Evolutionary conservation across 2,113 vertebrate genomes (phyloP), one percentile per base, ranked within the genome.

Genomic region (Melanerpes formicivorus): DNA sequence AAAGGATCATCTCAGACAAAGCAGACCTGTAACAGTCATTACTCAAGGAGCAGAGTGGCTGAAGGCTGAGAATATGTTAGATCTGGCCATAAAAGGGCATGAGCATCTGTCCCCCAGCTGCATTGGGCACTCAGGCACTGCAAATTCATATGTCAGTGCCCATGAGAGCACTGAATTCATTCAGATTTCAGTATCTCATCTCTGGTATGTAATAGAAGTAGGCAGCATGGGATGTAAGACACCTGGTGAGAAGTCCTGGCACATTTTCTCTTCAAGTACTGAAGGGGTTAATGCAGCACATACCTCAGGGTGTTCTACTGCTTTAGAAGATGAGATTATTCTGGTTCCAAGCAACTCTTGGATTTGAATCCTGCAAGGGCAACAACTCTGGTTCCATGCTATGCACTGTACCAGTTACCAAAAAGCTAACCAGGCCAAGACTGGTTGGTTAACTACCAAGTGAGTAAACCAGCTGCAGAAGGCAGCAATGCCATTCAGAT

Each of bases 371-470:
- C 70, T 54, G 10, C 21, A 25, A 59, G 25, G 30, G 14, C 1
- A 2, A 60, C 18, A 42, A 30, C 30, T 29, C 19, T n/a, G 6
- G 15, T 44, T 71, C 34, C 16, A 7, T 59, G 42, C 16, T 30
- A 2, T 5, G 23, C 16, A 27, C 26, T 1, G 0, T 11, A 15
- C 10, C 6, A 19, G 22, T 52, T 1, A 1, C 32, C 14, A 13
- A 29, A 56, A 50, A 44, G 22, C 29, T 10, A 29, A 73, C 42
- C 32, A 58, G 22, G 22, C 23, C 27, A n/a, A 46, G 25, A 32
- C 32, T 18, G 14, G 15, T 1, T 48, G 25, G 21, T 48, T 78
- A 55, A 19, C n/a, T 64, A 30, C 15, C 9, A 56, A 46, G 18
- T 6, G 18, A 37, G 18, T 63, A 73, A 69, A 52, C 12, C 73